Conservation (phyloP, 2,113 vertebrate genomes). For the Hyperopisus bebe region DNA sequence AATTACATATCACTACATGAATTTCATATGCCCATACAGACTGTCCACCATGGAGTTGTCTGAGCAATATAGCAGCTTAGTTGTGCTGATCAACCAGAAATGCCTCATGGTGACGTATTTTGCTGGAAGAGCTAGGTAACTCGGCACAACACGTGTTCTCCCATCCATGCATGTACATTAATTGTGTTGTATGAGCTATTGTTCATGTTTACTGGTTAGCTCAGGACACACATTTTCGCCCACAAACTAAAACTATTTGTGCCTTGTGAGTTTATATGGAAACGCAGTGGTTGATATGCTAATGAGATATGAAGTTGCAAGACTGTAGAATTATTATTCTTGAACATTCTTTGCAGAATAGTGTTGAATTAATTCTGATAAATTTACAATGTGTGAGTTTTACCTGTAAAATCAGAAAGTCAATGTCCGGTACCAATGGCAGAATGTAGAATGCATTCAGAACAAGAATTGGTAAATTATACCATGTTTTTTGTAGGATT, state of each 20-base stretch:
- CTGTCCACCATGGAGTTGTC: neutral
- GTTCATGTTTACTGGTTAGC: neutral
- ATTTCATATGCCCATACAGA: neutral
- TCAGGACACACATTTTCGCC: neutral
- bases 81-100: neutral
- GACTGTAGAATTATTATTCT: neutral
- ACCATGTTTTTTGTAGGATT: no score
- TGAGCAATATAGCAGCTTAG: neutral
- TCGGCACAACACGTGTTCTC: no score
- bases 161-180: no score
- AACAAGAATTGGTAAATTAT: no score
- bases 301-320: neutral
- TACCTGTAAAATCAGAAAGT: neutral
- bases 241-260: neutral
- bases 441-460: no score
- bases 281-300: neutral
- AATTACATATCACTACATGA: neutral
- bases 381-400: neutral
- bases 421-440: neutral
- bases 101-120: neutral
- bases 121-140: no score
- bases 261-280: neutral
- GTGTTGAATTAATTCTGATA: neutral
- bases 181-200: neutral
- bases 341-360: neutral